Evolutionary conservation across 2,797 vertebrate species (phyloP).

Genomic region (Alauda arvensis): DNA sequence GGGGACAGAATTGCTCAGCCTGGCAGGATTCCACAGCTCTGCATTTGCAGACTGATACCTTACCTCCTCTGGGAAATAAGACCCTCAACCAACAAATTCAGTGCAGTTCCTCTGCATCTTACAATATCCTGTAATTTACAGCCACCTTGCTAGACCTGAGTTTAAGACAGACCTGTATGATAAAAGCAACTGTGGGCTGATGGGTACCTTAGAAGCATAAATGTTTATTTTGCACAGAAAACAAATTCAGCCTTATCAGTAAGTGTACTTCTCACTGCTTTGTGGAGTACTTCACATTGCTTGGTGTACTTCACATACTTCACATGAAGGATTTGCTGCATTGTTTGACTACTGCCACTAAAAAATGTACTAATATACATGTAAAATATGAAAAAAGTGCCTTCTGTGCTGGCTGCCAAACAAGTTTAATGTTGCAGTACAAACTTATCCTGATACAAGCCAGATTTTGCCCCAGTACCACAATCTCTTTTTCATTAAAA

Average conservation of each 20-base stretch:
- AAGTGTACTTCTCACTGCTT: background rate
- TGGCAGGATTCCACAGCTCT: background rate
- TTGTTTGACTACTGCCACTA: background rate
- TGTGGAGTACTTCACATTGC: background rate
- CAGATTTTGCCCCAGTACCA: background rate
- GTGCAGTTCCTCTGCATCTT: background rate
- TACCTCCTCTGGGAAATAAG: conserved; percentile 3
- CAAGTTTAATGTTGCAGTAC: background rate
- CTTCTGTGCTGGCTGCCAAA: background rate
- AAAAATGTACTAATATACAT: background rate
- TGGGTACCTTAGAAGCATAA: background rate
- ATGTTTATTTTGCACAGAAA: background rate
- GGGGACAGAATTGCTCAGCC: background rate
- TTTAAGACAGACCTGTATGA: background rate
- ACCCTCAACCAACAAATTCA: background rate
- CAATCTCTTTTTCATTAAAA: background rate
- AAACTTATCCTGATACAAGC: background rate
- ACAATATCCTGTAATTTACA: background rate
- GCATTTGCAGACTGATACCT: background rate
- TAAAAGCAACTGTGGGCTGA: background rate
- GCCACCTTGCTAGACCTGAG: background rate
- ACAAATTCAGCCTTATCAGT: background rate
- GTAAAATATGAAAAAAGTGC: background rate
- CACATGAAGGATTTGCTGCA: background rate
- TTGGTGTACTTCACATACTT: background rate